Evolutionary conservation across 2,888 invertebrate species (phyloP), one percentile per base, ranked within the genome.

Genomic region (Acleris sparsana): DNA sequence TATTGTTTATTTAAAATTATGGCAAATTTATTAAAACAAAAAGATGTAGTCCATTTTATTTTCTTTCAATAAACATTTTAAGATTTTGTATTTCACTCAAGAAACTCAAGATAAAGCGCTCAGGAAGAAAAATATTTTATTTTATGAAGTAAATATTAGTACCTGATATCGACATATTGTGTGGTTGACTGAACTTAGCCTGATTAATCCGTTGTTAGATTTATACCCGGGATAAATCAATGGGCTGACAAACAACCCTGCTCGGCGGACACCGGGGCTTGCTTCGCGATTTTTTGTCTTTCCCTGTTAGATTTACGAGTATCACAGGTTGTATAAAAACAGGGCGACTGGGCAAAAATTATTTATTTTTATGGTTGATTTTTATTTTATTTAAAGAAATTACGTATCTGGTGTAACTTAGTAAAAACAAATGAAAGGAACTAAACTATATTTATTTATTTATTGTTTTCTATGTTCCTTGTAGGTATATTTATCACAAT

Each of bases 141-240:
- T 25, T 53, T 53, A 48, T 63, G 43, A n/a, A 17, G 53, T 17
- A 63, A 57, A 29, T 49, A 53, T 57, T 53, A 48, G 60, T 61
- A 61, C 57, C 62, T 62, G 62, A 49, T 74, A 57, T 25, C 71
- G 83, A 81, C 85, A 84, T 82, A 84, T 85, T 83, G 84, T 80
- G 75, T 69, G 74, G 77, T 75, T 80, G 80, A 82, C 83, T 82
- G 87, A 88, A 87, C 84, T 85, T 79, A 82, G 80, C 79, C 82
- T 87, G 88, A 89, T 90, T 89, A 90, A 91, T 88, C 87, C 86
- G 72, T 81, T 80, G 82, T 82, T 80, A 83, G 86, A 90, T 90
- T 89, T 90, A 91, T 89, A 80, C 80, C 73, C 75, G 73, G 80
- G 81, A 89, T 91, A 90, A 92, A 91, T 92, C 90, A 90, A 86